Percentiles rank a stretch among this genome's conserved stretches.
Evolutionary conservation across 2,797 vertebrate genomes (phyloP).

Genomic region (Synanceia verrucosa): DNA sequence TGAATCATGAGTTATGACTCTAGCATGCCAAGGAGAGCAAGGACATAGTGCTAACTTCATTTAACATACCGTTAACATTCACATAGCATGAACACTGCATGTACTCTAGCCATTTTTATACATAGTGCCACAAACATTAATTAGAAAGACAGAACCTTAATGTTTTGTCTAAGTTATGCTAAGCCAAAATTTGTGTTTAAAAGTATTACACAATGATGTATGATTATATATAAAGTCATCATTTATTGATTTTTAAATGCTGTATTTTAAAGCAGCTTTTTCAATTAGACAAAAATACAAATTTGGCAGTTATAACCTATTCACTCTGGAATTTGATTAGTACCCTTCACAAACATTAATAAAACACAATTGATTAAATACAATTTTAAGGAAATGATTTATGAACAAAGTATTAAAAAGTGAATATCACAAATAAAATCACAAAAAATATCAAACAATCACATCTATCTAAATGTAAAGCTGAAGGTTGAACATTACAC

Average conservation of each 20-base stretch:
- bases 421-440: background rate
- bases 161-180: background rate
- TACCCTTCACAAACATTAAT: background rate
- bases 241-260: slow-evolving; percentile 1
- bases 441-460: background rate
- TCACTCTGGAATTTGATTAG: background rate
- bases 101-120: background rate
- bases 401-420: background rate
- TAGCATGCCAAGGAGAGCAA: background rate
- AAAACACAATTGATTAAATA: background rate
- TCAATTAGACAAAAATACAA: background rate
- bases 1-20: slow-evolving; percentile 9
- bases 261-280: slow-evolving; percentile 6
- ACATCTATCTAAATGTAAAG: slow-evolving; percentile 9
- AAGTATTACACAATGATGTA: background rate
- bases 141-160: background rate
- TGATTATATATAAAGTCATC: background rate
- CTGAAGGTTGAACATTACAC: slow-evolving; percentile 31
- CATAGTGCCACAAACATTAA: background rate
- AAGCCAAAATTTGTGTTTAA: background rate
- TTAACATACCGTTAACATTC: background rate
- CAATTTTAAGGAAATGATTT: background rate
- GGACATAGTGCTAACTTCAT: background rate
- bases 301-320: background rate
- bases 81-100: background rate